Base-by-base conservation (phyloP, 2,113 vertebrate species). In the Oceanites oceanicus region DNA sequence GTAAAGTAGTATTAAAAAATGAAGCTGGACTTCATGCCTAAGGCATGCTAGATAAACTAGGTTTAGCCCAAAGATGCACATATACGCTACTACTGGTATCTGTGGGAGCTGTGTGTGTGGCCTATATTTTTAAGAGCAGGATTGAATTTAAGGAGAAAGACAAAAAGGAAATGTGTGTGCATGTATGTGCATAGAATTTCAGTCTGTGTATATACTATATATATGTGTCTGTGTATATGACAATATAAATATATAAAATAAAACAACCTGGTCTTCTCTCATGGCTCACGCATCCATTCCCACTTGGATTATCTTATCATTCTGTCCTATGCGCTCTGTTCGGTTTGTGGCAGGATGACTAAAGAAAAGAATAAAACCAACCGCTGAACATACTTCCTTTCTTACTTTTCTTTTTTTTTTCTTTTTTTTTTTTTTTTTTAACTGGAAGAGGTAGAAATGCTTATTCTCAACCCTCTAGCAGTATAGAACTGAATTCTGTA, bases 201-300 rank as follows among this genome's bases (percentile, higher is more conserved):
- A 42, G 9, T 50, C 21, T 59, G 14, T 5, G 0, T 56, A 10
- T 68, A 22, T 56, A 18, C 30, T 50, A 0, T 21, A 23, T 4
- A 1, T 49, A 4, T 53, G 13, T 73, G 22, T 23, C 15, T 62
- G 7, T n/a, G 13, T 52, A 10, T 50, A 53, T 59, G 19, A 32
- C 4, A 63, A 36, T 22, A 47, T 45, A 59, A 89, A 78, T 40
- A 52, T 7, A 29, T 50, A 50, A 73, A 65, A 40, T n/a, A 55
- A 78, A 34, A 1, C 8, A 47, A 13, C 17, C 11, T 30, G 2
- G 1, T 81, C n/a, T 78, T 4, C 4, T 80, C 25, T 65, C 4
- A 5, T 8, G 21, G 45, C 16, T 49, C 3, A 6, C 0, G 0
- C 8, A 56, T 53, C 36, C 2, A 2, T 58, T 86, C 68, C 42